A percentile compares a stretch with the other conserved stretches of the same genome.
These are phyloP conservation scores for Rattus norvegicus DNA, from an alignment of 2,113 vertebrate species.

Conservation along the genomic window DNA sequence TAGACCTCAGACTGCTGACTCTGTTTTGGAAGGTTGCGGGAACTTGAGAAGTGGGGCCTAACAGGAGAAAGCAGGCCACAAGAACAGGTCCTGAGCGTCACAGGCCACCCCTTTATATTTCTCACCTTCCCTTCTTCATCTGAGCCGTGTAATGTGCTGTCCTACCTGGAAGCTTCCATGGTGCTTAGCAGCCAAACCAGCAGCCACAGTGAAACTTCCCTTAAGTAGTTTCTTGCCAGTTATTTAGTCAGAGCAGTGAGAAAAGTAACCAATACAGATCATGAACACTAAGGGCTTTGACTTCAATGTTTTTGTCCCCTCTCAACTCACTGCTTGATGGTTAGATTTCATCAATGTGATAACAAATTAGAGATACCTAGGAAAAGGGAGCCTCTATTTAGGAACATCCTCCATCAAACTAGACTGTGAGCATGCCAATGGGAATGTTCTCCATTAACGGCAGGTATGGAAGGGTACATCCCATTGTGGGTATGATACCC, in stretches of 20 bases:
- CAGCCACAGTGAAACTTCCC: neutral
- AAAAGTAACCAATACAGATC: neutral
- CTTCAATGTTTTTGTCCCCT: neutral
- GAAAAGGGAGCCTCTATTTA: neutral
- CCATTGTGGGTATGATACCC: neutral
- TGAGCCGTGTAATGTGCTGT: too few species aligned
- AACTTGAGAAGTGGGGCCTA: neutral
- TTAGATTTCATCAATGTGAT: neutral
- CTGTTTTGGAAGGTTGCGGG: neutral
- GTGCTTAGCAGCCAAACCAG: neutral
- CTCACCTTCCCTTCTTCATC: neutral
- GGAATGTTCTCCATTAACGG: neutral
- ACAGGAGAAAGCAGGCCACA: neutral
- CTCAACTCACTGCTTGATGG: neutral
- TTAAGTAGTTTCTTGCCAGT: neutral
- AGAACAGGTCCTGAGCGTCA: neutral
- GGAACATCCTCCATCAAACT: neutral
- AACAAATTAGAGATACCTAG: neutral
- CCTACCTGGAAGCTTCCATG: neutral
- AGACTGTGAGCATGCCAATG: neutral
- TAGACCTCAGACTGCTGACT: neutral
- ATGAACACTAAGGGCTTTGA: neutral
- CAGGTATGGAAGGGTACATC: neutral
- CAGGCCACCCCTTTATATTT: neutral
- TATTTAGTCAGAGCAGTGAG: neutral